Percentiles rank a stretch among this genome's conserved stretches.
Evolutionary conservation across 2,797 vertebrate species (phyloP).

Genomic region (Helicolenus hilgendorfi): DNA sequence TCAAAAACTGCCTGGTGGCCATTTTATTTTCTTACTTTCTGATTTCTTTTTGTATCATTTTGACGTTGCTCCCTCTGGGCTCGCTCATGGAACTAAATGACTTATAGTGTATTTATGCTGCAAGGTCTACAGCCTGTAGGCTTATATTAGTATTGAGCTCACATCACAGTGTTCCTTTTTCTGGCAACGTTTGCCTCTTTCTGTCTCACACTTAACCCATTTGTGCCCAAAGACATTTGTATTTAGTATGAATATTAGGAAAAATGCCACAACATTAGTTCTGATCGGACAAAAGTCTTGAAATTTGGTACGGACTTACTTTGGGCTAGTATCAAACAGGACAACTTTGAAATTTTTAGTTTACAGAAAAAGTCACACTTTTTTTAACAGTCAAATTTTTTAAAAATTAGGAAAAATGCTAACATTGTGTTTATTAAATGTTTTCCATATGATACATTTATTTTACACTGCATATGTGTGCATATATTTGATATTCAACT

Average conservation of each 20-base stretch:
- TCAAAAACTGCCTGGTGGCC: slow-evolving; percentile 81
- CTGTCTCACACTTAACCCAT: slow-evolving; percentile 49
- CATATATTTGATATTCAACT: neutral
- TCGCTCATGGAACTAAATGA: slow-evolving; percentile 71
- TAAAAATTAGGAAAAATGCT: neutral
- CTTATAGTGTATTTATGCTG: slow-evolving; percentile 85
- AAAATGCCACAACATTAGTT: slow-evolving; percentile 27
- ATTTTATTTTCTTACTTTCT: slow-evolving; percentile 84
- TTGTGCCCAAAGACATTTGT: neutral
- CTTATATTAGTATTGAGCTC: slow-evolving; percentile 66
- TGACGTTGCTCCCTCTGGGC: slow-evolving; percentile 69
- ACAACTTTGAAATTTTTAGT: neutral
- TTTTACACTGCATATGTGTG: neutral
- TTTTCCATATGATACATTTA: neutral
- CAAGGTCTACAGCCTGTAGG: slow-evolving; percentile 75
- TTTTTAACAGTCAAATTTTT: neutral
- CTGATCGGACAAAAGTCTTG: neutral
- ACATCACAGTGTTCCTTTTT: slow-evolving; percentile 58
- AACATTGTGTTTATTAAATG: neutral
- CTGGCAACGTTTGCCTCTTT: slow-evolving; percentile 63
- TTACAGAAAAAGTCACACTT: neutral
- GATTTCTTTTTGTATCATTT: slow-evolving; percentile 73
- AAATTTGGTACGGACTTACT: neutral
- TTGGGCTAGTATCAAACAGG: neutral
- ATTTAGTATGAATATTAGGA: neutral